phyloP scores from a whole-genome alignment of 2,113 vertebrate genomes.

The Canis aureus region DNA sequence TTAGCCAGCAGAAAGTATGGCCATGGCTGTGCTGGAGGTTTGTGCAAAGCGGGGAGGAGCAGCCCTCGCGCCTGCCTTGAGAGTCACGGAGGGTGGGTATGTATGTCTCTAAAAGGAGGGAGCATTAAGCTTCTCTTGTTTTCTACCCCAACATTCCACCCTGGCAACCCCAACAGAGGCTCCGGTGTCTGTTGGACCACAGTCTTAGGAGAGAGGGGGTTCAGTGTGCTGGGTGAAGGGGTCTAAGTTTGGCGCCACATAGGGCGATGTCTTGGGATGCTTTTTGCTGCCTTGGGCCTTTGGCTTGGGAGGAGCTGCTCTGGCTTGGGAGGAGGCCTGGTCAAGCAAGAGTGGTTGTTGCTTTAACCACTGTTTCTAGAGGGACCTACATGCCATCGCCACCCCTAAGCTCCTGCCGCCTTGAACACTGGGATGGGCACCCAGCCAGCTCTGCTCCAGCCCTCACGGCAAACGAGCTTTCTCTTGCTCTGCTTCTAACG shows the following conservation, averaged over 20 bases:
- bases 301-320: neutral
- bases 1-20: neutral
- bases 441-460: neutral
- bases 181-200: neutral
- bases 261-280: neutral
- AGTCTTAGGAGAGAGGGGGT: neutral
- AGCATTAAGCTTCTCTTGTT: neutral
- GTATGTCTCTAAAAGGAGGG: neutral
- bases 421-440: neutral
- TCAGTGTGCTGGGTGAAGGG: neutral
- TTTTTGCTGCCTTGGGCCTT: neutral
- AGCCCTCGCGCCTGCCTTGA: neutral
- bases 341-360: neutral
- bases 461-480: neutral
- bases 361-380: neutral
- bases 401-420: neutral
- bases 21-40: neutral
- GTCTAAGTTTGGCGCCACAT: neutral
- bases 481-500: constrained; percentile 66
- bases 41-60: neutral
- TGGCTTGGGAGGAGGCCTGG: neutral
- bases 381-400: neutral
- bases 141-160: neutral
- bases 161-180: neutral
- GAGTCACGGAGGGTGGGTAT: neutral